Evolutionary conservation across 2,113 vertebrate species (phyloP).

Genomic region (Lepidothrix coronata): DNA sequence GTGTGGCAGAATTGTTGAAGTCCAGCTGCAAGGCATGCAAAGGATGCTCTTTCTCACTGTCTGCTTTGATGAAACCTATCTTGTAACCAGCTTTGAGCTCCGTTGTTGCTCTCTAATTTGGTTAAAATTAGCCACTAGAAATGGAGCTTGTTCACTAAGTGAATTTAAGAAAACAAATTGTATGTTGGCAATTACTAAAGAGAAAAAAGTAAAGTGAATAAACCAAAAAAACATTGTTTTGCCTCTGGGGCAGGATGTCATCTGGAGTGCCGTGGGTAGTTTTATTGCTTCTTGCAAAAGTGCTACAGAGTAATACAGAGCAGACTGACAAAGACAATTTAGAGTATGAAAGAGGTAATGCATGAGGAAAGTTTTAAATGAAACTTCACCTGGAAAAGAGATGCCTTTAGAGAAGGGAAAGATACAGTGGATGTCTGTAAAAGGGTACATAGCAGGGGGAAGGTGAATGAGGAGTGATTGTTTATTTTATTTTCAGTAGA

Average conservation of each 20-base stretch:
- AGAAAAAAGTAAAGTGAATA: background rate
- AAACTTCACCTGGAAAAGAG: background rate
- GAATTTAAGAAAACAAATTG: background rate
- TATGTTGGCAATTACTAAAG: background rate
- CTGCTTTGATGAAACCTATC: background rate
- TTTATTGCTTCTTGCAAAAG: background rate
- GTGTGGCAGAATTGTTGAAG: background rate
- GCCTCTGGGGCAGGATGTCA: background rate
- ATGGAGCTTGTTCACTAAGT: background rate
- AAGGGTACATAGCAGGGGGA: background rate
- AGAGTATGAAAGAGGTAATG: background rate
- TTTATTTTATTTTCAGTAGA: background rate
- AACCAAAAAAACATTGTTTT: background rate
- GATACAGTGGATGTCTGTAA: background rate
- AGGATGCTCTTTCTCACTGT: background rate
- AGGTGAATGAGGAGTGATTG: background rate
- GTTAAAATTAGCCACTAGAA: background rate
- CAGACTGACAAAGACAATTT: background rate
- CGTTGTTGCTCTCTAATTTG: background rate
- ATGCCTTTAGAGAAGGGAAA: background rate
- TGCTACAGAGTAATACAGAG: background rate
- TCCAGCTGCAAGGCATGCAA: background rate
- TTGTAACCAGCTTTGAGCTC: background rate
- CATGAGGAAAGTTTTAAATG: background rate
- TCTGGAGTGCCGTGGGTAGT: background rate